Evolutionary conservation across 2,797 vertebrate species (phyloP).

Genomic region (Morus bassanus): DNA sequence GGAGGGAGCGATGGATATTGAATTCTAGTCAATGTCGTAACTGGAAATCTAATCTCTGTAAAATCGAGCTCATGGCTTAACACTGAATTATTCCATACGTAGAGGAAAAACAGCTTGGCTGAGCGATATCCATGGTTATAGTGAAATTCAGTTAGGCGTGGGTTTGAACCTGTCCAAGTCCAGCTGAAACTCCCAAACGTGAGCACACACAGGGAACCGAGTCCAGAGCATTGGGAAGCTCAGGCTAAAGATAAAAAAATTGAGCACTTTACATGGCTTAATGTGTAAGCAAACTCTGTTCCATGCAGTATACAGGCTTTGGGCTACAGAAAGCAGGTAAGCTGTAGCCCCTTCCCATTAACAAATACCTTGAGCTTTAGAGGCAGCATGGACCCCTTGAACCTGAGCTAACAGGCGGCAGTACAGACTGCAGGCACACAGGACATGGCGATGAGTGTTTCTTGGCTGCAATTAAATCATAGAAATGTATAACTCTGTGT

Average conservation of each 20-base stretch:
- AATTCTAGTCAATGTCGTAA: neutral
- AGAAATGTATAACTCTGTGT: neutral
- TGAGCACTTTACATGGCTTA: neutral
- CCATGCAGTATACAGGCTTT: neutral
- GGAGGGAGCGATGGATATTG: neutral
- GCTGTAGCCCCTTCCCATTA: neutral
- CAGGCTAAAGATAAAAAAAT: neutral
- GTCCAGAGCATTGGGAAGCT: neutral
- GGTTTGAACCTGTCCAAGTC: neutral
- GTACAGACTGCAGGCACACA: neutral
- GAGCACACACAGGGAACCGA: neutral
- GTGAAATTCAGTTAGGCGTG: neutral
- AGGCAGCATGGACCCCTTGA: too few relatives aligned
- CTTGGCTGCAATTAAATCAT: neutral
- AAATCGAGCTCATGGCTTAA: neutral
- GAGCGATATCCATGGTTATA: neutral
- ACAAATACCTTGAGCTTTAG: neutral
- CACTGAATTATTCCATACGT: neutral
- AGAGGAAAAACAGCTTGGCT: neutral
- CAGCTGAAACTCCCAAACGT: neutral
- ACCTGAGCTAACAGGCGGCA: neutral
- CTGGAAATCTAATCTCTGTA: neutral
- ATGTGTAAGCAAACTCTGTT: neutral
- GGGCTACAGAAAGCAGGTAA: neutral
- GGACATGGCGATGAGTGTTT: neutral